Percentiles rank a stretch among this genome's conserved stretches.
Conservation (phyloP, 2,797 vertebrate genomes). For the Lagorchestes hirsutus region DNA sequence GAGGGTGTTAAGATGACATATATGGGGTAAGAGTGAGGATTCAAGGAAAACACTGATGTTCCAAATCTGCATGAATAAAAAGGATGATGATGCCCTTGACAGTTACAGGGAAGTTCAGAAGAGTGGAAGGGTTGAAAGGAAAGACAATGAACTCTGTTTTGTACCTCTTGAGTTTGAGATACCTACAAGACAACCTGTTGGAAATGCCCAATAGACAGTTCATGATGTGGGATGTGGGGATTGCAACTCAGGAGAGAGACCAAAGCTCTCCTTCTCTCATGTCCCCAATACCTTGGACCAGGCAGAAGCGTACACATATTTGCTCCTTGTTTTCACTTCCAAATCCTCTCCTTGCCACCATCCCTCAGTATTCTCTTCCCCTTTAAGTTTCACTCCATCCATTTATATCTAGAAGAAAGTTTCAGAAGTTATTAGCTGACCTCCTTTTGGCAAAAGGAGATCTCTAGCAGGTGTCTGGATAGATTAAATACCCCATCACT, state of each 20-base stretch:
- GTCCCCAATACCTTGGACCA: background rate
- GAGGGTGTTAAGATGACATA: background rate
- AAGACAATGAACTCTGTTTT: background rate
- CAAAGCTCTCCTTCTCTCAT: background rate
- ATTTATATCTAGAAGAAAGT: background rate
- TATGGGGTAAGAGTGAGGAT: background rate
- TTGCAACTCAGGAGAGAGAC: background rate
- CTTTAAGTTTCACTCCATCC: background rate
- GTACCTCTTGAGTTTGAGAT: background rate
- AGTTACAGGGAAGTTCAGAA: background rate
- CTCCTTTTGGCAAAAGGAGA: background rate
- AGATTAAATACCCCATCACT: background rate
- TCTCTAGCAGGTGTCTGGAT: background rate
- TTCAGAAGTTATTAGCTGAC: background rate
- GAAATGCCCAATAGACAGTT: background rate
- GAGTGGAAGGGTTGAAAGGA: background rate
- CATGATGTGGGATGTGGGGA: background rate
- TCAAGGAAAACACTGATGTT: background rate
- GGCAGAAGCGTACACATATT: background rate
- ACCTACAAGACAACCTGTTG: background rate
- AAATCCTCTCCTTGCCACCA: background rate
- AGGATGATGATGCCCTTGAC: background rate
- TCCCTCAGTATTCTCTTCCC: background rate
- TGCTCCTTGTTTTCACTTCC: background rate
- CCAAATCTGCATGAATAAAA: background rate